Percentiles rank a stretch among this genome's conserved stretches.
phyloP scores from a whole-genome alignment of 2,113 vertebrate genomes.

The Junco hyemalis region DNA sequence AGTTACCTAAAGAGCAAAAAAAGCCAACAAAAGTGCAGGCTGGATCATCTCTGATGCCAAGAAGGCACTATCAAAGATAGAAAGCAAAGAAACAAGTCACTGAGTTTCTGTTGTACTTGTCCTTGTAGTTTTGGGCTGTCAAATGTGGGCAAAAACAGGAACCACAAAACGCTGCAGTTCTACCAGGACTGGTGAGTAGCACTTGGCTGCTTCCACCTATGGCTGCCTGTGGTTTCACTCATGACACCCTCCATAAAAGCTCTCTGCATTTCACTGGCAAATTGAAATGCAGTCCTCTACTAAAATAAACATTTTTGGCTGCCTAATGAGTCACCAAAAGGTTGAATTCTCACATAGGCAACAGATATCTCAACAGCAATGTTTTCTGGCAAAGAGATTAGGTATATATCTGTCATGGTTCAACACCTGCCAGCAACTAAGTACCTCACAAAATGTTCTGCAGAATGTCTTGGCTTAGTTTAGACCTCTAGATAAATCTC shows the following conservation, averaged over 20 bases:
- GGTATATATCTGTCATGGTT: neutral
- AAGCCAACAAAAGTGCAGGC: neutral
- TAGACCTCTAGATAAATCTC: neutral
- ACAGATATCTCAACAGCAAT: neutral
- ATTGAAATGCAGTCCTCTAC: neutral
- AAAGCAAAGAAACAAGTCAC: neutral
- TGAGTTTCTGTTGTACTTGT: neutral
- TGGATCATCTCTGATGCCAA: neutral
- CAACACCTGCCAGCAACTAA: neutral
- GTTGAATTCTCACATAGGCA: neutral
- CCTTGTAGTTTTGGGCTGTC: neutral
- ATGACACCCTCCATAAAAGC: neutral
- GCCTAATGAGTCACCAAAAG: neutral
- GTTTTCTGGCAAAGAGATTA: neutral
- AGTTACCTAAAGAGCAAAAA: neutral
- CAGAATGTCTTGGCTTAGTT: neutral
- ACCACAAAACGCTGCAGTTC: neutral
- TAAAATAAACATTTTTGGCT: neutral
- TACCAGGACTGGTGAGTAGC: accelerated
- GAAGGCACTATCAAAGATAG: neutral
- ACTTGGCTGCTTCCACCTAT: neutral
- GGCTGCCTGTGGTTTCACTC: neutral
- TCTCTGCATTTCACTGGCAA: neutral
- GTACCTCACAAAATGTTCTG: neutral
- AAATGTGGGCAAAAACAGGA: neutral